These are phyloP conservation scores for Drosophila mayaguana DNA, from an alignment of 2,888 invertebrate genomes.

Conservation along the genomic window DNA sequence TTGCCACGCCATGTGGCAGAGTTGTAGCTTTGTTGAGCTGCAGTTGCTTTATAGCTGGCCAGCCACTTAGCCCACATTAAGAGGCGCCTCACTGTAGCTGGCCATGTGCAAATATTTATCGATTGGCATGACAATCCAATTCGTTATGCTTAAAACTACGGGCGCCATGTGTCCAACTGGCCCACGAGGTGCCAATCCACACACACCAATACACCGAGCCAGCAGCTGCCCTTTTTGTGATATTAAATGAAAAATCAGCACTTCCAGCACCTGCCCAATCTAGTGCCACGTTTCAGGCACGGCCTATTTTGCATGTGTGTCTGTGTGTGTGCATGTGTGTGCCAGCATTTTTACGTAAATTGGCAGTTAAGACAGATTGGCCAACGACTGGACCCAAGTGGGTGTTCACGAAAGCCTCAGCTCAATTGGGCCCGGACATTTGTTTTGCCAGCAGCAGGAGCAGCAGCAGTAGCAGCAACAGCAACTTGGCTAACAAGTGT, in stretches of 20 bases:
- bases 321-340: conserved; percentile 22
- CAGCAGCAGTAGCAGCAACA: conserved; percentile 19
- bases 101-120: conserved; percentile 76
- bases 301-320: conserved; percentile 49
- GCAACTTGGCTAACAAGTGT: conserved; percentile 58
- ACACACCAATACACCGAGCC: conserved; percentile 2
- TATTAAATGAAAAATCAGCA: conserved; percentile 72
- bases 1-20: conserved; percentile 42
- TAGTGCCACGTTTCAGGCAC: conserved; percentile 4
- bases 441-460: conserved; percentile 16
- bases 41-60: conserved; percentile 23
- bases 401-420: conserved; percentile 27
- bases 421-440: conserved; percentile 38
- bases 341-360: conserved; percentile 71
- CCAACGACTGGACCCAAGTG: conserved; percentile 33
- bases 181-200: conserved; percentile 38
- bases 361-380: conserved; percentile 67
- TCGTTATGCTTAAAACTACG: conserved; percentile 74
- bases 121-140: conserved; percentile 79
- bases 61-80: conserved; percentile 72
- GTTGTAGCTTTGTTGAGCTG: conserved; percentile 36
- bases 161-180: conserved; percentile 45
- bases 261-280: conserved; percentile 28
- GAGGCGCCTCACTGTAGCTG: conserved; percentile 46
- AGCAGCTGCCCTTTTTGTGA: conserved; percentile 40